Percentiles rank a stretch among this genome's conserved stretches.
Conservation (phyloP, 2,113 vertebrate genomes). For the Bostrychus sinensis region DNA sequence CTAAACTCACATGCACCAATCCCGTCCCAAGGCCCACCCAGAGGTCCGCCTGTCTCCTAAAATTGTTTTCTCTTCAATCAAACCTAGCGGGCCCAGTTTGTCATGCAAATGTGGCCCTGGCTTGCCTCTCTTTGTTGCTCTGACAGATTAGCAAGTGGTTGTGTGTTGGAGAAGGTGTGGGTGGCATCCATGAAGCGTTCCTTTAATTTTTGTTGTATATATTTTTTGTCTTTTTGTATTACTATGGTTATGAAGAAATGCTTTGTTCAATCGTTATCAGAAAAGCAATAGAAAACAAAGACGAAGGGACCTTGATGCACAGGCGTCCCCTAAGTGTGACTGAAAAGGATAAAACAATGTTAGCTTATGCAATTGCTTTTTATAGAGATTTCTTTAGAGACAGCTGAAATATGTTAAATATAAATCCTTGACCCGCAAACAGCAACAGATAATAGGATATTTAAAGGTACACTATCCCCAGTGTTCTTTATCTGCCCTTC, state of each 20-base stretch:
- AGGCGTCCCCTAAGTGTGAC: background rate
- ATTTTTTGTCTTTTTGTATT: slow-evolving; percentile 3
- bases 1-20: slow-evolving; percentile 25
- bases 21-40: slow-evolving; percentile 68
- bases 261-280: slow-evolving; percentile 10
- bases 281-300: background rate
- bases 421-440: background rate
- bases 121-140: slow-evolving; percentile 66
- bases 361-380: background rate
- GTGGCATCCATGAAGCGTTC: slow-evolving; percentile 17
- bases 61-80: slow-evolving; percentile 75
- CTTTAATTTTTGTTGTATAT: slow-evolving; percentile 36
- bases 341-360: background rate
- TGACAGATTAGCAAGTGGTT: slow-evolving; percentile 65
- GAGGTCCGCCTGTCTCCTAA: slow-evolving; percentile 70
- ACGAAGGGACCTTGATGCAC: background rate
- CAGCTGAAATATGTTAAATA: background rate
- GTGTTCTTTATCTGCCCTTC: too few relatives aligned
- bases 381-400: background rate
- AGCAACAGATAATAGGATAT: too few relatives aligned
- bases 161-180: slow-evolving; percentile 45
- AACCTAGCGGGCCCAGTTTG: slow-evolving; percentile 68
- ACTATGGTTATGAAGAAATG: slow-evolving; percentile 18
- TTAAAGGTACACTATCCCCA: too few relatives aligned
- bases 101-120: slow-evolving; percentile 73